These are phyloP conservation scores for Hippopotamyrus pictus DNA, from an alignment of 2,797 vertebrate genomes.

Conservation along the genomic window DNA sequence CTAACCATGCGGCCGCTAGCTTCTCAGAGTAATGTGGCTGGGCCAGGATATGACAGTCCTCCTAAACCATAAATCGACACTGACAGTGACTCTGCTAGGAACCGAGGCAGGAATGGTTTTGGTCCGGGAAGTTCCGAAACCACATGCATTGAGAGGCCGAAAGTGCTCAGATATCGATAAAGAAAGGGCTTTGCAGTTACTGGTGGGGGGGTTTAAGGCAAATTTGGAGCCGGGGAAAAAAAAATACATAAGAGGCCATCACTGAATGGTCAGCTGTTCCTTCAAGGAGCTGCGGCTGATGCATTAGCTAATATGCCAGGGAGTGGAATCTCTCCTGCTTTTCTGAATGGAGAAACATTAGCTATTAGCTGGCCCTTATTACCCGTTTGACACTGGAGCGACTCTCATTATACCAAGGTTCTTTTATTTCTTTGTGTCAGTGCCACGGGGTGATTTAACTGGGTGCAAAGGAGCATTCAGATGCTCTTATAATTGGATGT, in stretches of 20 bases:
- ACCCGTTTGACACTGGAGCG: neutral
- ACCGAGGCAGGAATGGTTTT: neutral
- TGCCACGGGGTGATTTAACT: neutral
- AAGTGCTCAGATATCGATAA: neutral
- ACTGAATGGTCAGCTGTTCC: neutral
- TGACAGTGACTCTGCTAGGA: neutral
- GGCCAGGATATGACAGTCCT: neutral
- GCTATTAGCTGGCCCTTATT: neutral
- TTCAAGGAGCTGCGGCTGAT: neutral
- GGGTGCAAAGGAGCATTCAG: neutral
- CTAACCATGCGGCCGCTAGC: slow-evolving; percentile 16
- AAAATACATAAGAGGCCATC: neutral
- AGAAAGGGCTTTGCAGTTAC: neutral
- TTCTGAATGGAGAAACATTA: slow-evolving; percentile 5
- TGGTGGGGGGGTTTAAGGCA: neutral
- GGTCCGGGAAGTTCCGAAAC: neutral
- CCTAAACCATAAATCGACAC: neutral
- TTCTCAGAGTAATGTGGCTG: neutral
- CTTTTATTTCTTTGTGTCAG: neutral
- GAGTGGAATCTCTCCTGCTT: neutral
- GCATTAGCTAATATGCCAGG: neutral
- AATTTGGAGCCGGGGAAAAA: neutral
- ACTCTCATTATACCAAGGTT: neutral
- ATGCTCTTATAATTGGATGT: neutral
- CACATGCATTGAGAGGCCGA: neutral